phyloP scores from a whole-genome alignment of 2,797 vertebrate species.

The Syngnathus rostellatus region DNA sequence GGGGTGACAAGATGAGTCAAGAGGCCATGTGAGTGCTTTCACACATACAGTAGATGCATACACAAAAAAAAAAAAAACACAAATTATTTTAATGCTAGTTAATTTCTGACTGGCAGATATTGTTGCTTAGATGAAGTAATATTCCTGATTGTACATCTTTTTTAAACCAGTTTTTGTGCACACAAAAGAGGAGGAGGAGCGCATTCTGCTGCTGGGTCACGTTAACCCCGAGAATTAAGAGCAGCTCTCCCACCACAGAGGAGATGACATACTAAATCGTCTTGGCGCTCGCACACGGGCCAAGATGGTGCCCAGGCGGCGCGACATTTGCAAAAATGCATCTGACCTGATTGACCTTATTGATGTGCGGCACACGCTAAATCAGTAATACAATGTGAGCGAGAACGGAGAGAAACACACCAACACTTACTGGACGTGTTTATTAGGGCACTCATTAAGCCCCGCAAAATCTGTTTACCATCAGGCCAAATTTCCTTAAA shows the following conservation, averaged over 20 bases:
- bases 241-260: conserved; percentile 46
- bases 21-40: conserved; percentile 35
- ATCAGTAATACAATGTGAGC: background rate
- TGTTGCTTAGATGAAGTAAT: too few relatives aligned
- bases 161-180: background rate
- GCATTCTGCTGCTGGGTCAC: conserved; percentile 63
- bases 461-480: too few relatives aligned
- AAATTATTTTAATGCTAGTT: too few relatives aligned
- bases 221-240: conserved; percentile 65
- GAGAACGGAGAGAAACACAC: background rate
- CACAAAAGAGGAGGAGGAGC: conserved; percentile 1
- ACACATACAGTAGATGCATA: conserved; percentile 33
- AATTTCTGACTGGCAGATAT: too few relatives aligned
- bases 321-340: conserved; percentile 13
- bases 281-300: conserved; percentile 21
- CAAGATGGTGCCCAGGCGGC: conserved; percentile 3
- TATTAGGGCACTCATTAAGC: too few relatives aligned
- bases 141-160: background rate
- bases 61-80: too few relatives aligned
- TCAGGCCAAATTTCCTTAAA: background rate
- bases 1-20: conserved; percentile 6
- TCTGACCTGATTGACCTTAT: conserved; percentile 13
- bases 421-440: background rate
- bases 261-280: conserved; percentile 54
- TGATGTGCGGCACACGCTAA: background rate